Evolutionary conservation across 2,113 vertebrate species (phyloP), one percentile per base, ranked within the genome.

Genomic region (Zosterops hypoxanthus): DNA sequence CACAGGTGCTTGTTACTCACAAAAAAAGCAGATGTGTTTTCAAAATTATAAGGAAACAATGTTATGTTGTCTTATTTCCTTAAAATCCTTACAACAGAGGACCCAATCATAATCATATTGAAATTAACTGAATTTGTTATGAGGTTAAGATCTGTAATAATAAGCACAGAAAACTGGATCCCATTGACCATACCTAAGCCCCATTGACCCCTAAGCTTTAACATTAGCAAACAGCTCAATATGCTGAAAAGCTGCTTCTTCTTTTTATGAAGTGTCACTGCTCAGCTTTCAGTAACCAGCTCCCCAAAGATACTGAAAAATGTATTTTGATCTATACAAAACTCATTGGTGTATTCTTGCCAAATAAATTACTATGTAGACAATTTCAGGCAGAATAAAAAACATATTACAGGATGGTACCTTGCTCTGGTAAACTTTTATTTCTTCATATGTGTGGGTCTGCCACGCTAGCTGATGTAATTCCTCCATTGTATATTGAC

Each of bases 381-480:
- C 6, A 60, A 79, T 76, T 61, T 65, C 28, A 79, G 69, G 28
- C 6, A 82, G 53, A 60, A 64, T 41, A 44, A 59, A n/a, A 22
- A 26, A 22, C 3, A 5, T 34, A 57, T 60, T 64, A 20, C 6
- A 65, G 24, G 46, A 60, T 39, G 56, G 33, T 98, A 99, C 99
- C 99, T 99, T 99, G 98, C 98, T 99, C 98, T 99, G 99, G 98
- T 99, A 99, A 86, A 99, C 98, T 96, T 99, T 99, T 92, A 99
- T 99, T 97, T 99, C 99, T 96, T 99, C 99, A 11, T 99, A 99
- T 46, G 99, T 99, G 96, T 99, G 99, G 21, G 99, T 99, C 98
- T 99, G 99, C 99, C 99, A 99, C 1, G 99, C 99, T 71, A 99
- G 98, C 97, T 99, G 99, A 97, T 99, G 99, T 44, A 99, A 98